Percentiles rank a stretch among this genome's conserved stretches.
These are phyloP conservation scores for Zaprionus kolodkinae DNA, from an alignment of 1,140 invertebrate genomes.

Conservation along the genomic window DNA sequence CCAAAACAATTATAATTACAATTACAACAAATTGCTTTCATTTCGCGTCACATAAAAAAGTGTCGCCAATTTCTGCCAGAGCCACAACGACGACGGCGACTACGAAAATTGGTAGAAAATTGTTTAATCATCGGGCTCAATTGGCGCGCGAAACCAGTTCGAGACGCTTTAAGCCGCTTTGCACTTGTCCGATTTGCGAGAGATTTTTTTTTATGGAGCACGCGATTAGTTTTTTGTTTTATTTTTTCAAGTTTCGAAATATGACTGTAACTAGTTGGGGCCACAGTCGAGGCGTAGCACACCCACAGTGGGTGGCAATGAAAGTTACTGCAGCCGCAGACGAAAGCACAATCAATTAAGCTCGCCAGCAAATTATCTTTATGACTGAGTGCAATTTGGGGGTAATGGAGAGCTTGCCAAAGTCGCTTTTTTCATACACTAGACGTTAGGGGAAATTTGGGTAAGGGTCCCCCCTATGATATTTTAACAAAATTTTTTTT, in stretches of 20 bases:
- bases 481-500: no score
- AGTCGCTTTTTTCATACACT: not conserved
- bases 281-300: slow-evolving; percentile 8
- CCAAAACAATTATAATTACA: slow-evolving; percentile 53
- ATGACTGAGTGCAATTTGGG: not conserved
- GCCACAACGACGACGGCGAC: slow-evolving; percentile 7
- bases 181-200: slow-evolving; percentile 55
- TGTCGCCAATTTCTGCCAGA: slow-evolving; percentile 36
- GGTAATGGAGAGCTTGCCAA: not conserved
- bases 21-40: slow-evolving; percentile 64
- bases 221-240: not conserved
- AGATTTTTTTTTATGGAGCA: slow-evolving; percentile 45
- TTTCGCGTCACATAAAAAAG: slow-evolving; percentile 63
- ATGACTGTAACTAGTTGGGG: slow-evolving; percentile 61
- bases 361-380: not conserved
- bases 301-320: slow-evolving; percentile 28
- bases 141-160: slow-evolving; percentile 57
- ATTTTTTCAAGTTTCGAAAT: slow-evolving; percentile 55
- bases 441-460: no score
- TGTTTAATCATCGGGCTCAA: slow-evolving; percentile 72
- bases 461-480: no score
- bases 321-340: slow-evolving; percentile 11
- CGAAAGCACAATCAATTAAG: slow-evolving; percentile 24
- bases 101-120: slow-evolving; percentile 51
- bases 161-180: slow-evolving; percentile 46